These are phyloP conservation scores for Microvelia longipes DNA, from an alignment of 1,140 invertebrate genomes.

Conservation along the genomic window DNA sequence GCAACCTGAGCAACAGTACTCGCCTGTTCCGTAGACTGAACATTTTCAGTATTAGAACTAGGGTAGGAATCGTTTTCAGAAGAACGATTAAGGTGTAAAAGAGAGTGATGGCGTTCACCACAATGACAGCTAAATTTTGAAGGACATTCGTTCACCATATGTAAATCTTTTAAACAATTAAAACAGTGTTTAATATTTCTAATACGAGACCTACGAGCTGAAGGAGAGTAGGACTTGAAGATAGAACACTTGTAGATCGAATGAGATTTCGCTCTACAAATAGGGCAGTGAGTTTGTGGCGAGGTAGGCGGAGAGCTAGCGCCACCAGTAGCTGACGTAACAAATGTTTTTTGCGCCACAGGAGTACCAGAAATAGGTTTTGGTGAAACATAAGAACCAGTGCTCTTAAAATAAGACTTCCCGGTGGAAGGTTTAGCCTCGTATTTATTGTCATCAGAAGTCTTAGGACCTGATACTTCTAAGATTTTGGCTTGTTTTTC, in stretches of 20 bases:
- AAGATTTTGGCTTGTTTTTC: not conserved
- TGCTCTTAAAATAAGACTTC: not conserved
- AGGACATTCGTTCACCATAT: not conserved
- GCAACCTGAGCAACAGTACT: not conserved
- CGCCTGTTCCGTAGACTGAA: not conserved
- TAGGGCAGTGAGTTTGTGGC: not conserved
- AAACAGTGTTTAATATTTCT: not conserved
- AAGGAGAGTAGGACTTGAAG: not conserved
- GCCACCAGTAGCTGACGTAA: too few relatives aligned
- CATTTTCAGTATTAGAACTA: not conserved
- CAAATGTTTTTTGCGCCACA: too few relatives aligned
- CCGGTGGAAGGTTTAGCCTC: not conserved
- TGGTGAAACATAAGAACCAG: not conserved
- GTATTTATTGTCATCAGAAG: not conserved
- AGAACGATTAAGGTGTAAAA: not conserved
- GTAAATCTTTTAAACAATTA: not conserved
- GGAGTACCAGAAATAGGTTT: too few relatives aligned
- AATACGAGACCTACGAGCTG: not conserved
- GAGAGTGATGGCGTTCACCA: not conserved
- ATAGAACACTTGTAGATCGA: not conserved
- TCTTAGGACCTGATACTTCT: not conserved
- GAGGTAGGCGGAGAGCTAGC: too few relatives aligned
- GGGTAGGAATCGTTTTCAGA: not conserved
- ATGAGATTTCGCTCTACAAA: not conserved
- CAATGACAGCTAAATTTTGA: not conserved